Conservation (phyloP, 2,797 vertebrate genomes). For the Lagorchestes hirsutus region DNA sequence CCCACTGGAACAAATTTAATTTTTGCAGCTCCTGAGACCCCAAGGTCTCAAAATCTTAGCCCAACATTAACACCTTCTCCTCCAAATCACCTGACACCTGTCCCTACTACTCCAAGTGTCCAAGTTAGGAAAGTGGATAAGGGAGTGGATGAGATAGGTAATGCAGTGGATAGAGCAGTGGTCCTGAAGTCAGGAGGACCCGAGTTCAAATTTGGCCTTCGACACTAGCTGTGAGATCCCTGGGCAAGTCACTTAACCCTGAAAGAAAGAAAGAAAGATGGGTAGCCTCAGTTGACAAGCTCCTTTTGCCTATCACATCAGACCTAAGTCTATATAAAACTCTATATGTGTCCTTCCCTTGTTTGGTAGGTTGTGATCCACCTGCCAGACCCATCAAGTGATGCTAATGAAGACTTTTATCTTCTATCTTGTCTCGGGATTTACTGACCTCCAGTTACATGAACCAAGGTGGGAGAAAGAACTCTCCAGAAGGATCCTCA, state of each 20-base stretch:
- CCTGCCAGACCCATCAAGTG: neutral
- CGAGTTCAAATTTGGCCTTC: neutral
- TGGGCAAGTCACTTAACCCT: neutral
- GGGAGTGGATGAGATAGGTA: neutral
- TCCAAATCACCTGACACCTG: neutral
- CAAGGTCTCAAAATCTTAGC: neutral
- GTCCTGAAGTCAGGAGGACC: no score
- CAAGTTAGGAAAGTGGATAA: neutral
- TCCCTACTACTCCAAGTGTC: neutral
- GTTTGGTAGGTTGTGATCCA: neutral
- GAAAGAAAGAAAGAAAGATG: constrained; percentile 37
- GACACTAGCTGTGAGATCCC: neutral
- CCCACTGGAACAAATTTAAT: neutral
- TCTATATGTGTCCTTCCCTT: neutral
- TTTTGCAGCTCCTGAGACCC: neutral
- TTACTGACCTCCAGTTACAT: neutral
- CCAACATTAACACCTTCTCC: neutral
- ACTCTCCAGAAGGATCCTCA: neutral
- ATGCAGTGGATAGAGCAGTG: neutral
- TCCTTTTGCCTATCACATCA: constrained; percentile 76
- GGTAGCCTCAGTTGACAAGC: constrained; percentile 63
- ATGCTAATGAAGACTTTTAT: neutral
- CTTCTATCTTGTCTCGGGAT: neutral
- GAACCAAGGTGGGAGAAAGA: neutral
- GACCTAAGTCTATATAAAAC: constrained; percentile 46